A percentile compares a stretch with the other conserved stretches of the same genome.
Evolutionary conservation across 2,888 invertebrate species (phyloP).

Genomic region (Microplitis manilae): DNA sequence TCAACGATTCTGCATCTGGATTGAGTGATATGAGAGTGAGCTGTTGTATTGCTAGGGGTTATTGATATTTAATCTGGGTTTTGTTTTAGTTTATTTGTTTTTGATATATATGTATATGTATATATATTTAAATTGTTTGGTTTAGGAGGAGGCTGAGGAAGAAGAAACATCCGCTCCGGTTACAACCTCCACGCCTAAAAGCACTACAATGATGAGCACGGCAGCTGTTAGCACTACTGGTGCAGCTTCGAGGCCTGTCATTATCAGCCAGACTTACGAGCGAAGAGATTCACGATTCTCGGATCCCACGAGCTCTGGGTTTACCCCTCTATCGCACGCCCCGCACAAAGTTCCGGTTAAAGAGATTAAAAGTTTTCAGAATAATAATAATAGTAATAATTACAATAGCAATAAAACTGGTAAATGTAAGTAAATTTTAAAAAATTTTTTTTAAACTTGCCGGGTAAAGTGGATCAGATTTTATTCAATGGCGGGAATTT

Average conservation of each 20-base stretch:
- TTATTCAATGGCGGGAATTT: no score
- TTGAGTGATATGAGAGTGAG: no score
- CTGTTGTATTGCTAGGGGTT: no score
- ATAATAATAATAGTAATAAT: constrained; percentile 50
- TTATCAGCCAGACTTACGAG: constrained; percentile 51
- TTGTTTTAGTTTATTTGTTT: not conserved
- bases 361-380: constrained; percentile 56
- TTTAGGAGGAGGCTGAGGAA: constrained; percentile 60
- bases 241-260: constrained; percentile 67
- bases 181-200: constrained; percentile 55
- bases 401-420: constrained; percentile 58
- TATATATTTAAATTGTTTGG: not conserved
- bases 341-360: constrained; percentile 65
- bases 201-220: constrained; percentile 63
- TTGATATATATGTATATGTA: not conserved
- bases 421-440: constrained; percentile 59
- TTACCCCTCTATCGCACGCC: constrained; percentile 64
- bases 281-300: constrained; percentile 57
- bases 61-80: no score
- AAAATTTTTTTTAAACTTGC: no score
- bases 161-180: constrained; percentile 47
- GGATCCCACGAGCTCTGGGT: constrained; percentile 56
- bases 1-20: not conserved
- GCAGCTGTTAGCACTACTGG: constrained; percentile 68
- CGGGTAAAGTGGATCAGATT: not conserved